Evolutionary conservation across 2,888 invertebrate genomes (phyloP), one percentile per base, ranked within the genome.

Genomic region (Odontomyia ornata): DNA sequence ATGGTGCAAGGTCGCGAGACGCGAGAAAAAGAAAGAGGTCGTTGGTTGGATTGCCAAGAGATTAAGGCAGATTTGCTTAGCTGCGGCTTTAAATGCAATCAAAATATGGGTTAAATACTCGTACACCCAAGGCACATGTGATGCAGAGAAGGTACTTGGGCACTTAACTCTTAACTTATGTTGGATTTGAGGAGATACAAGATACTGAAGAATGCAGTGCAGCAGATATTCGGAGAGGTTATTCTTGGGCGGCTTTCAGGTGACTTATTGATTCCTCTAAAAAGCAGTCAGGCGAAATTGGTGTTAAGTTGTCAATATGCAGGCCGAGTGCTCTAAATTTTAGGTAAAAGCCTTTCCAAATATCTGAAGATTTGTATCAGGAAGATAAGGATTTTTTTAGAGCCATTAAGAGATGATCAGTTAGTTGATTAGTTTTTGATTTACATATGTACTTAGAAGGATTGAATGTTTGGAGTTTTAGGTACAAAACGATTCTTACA

Each of bases 261-360:
- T 60, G 87, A 87, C 84, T 80, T 88, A 88, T 88, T 88, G 88
- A 88, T 88, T 88, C 88, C 86, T 87, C 86, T 65, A 18, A 15
- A 23, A 73, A 25, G 11, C 36, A 2, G 13, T 52, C 18, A 23
- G 36, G 46, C 30, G 46, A 72, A 71, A 60, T 57, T 60, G 60
- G 43, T 75, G 67, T 52, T 46, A 72, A 72, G 56, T 28, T 72
- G 71, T 72, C 56, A 56, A 56, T 52, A 28, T 36, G 15, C 52
- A 25, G 27, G 11, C 28, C 52, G 52, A 27, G 9, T 47, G 52
- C 36, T 69, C 47, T 7, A 27, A 28, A 64, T 64, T 64, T 9
- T 11, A 52, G 11, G 15, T 15, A 15, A 9, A n/a, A n/a, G n/a
- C n/a, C n/a, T 36, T 9, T 9, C 9, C 36, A 9, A 36, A 9